Evolutionary conservation across 1,140 invertebrate species (phyloP), one percentile per base, ranked within the genome.

Genomic region (Drosophila tropicalis): DNA sequence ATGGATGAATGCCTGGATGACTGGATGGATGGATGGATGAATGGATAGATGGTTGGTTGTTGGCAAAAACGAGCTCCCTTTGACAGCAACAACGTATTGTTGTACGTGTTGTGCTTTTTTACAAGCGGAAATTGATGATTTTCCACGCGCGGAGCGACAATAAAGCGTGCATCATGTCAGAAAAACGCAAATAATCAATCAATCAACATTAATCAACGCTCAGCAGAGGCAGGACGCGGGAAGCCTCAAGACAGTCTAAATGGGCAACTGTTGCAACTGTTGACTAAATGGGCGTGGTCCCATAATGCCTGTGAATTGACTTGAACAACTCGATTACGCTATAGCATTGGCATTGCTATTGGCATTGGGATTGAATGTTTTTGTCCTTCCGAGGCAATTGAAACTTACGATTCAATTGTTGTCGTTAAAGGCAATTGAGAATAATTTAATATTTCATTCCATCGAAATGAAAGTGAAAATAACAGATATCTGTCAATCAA

Each of bases 111-210:
- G 80, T 89, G 73, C 76, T 76, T 89, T 87, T 89, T 89, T 89
- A 87, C 84, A 84, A 87, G 83, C 83, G 83, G 83, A 87, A 87
- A 87, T 87, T 87, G 83, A 87, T 89, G 83, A 89, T 87, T 87
- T 87, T 87, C 80, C 80, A 84, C 67, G 77, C 56, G 76, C 81
- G 70, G 72, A 71, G 70, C 83, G 84, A 87, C 83, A 87, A 89
- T 87, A 89, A 89, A 83, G 80, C 83, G 70, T 84, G 83, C 84
- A 84, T 68, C 84, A 84, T 84, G 85, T 85, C 85, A 82, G 75
- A 90, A 90, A 82, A 90, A 85, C 87, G 86, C 81, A 89, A 90
- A 90, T 90, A 90, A 90, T 90, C 86, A 90, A 90, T 90, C 85
- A 90, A 90, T 90, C 85, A 90, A 69, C 87, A 90, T 90, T 90